These are phyloP conservation scores for Rhinopomastus cyanomelas DNA, from an alignment of 2,113 vertebrate species.

Conservation along the genomic window DNA sequence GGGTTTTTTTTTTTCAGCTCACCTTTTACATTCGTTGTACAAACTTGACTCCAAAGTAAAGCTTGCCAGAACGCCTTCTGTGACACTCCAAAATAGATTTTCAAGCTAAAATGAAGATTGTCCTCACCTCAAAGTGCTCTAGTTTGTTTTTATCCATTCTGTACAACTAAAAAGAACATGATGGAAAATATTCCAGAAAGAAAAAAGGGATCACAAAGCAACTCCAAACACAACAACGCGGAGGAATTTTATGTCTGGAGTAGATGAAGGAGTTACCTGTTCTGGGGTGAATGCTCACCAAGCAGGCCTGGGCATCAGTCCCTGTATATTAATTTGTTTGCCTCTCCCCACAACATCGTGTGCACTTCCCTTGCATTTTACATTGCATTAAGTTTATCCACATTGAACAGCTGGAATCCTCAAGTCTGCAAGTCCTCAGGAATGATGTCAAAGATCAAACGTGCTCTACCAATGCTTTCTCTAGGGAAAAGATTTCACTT, in stretches of 20 bases:
- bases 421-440: background rate
- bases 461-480: background rate
- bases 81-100: background rate
- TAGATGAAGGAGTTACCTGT: background rate
- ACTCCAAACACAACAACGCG: background rate
- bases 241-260: background rate
- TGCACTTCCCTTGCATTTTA: background rate
- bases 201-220: background rate
- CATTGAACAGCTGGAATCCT: background rate
- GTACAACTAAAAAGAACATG: background rate
- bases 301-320: background rate
- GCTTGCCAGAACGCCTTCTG: background rate
- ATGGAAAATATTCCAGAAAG: background rate
- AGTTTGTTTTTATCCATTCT: background rate
- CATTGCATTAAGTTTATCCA: background rate
- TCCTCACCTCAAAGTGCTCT: background rate
- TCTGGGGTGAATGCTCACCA: background rate
- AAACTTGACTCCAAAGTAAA: background rate
- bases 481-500: background rate
- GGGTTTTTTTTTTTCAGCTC: background rate
- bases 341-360: background rate
- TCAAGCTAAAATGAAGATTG: background rate
- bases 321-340: background rate
- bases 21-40: background rate
- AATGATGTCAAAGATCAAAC: background rate